Percentiles rank a stretch among this genome's conserved stretches.
Evolutionary conservation across 2,113 vertebrate species (phyloP).

Genomic region (Pedetes capensis): DNA sequence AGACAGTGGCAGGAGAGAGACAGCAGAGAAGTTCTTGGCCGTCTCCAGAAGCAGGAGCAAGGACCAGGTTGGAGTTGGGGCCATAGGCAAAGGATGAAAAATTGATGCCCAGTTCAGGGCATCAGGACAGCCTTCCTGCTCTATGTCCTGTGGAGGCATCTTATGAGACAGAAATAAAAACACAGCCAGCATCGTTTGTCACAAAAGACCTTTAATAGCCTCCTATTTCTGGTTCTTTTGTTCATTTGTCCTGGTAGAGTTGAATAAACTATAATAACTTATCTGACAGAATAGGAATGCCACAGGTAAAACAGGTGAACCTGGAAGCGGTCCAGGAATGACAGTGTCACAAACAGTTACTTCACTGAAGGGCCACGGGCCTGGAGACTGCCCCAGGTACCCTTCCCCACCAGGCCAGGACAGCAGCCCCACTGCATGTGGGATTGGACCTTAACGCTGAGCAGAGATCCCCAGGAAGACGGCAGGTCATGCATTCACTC

Average conservation of each 20-base stretch:
- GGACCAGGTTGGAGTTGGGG: not conserved
- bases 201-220: constrained; percentile 72
- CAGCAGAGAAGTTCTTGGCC: not conserved
- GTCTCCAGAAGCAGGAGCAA: not conserved
- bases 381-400: constrained; percentile 44
- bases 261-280: constrained; percentile 87
- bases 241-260: constrained; percentile 72
- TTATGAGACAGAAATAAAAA: constrained; percentile 27
- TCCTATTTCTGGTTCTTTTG: constrained; percentile 44
- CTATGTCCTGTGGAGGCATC: not conserved
- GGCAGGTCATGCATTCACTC: not conserved
- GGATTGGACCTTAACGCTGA: not conserved
- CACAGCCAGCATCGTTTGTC: constrained; percentile 30
- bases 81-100: not conserved
- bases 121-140: not conserved
- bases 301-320: constrained; percentile 77
- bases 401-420: not conserved
- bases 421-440: not conserved
- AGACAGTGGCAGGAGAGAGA: not conserved
- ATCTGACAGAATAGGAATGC: constrained; percentile 83
- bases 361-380: constrained; percentile 75
- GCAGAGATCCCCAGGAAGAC: not conserved
- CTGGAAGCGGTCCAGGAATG: constrained; percentile 69
- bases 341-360: constrained; percentile 76
- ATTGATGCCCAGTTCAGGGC: too few species aligned